phyloP scores from a whole-genome alignment of 2,797 vertebrate species.

The Adelosebastes latens region DNA sequence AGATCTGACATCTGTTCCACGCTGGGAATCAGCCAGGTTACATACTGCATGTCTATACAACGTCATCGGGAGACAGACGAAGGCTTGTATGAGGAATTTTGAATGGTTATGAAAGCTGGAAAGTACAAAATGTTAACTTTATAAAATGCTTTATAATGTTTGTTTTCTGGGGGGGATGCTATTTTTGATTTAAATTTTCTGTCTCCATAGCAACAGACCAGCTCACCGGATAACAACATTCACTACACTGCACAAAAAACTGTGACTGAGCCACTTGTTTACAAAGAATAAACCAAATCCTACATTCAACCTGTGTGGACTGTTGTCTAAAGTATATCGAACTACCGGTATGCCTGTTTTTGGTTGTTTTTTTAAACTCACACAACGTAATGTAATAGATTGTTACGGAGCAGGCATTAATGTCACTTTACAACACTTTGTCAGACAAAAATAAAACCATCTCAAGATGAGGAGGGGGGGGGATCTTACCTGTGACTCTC shows the following conservation, averaged over 20 bases:
- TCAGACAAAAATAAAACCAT: slow-evolving; percentile 1
- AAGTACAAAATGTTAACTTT: neutral
- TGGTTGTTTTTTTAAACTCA: neutral
- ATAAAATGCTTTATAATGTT: neutral
- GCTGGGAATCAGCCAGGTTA: slow-evolving; percentile 65
- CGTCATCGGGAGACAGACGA: slow-evolving; percentile 7
- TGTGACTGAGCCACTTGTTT: neutral
- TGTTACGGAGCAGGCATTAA: neutral
- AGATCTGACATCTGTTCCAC: slow-evolving; percentile 77
- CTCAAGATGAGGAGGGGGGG: neutral
- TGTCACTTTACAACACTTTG: neutral
- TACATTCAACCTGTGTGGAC: neutral
- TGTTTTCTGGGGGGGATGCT: neutral
- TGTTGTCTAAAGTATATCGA: neutral
- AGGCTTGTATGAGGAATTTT: neutral
- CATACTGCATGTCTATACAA: slow-evolving; percentile 40
- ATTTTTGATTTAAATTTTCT: neutral
- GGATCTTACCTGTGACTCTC: neutral
- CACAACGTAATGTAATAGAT: neutral
- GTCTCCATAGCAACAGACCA: neutral
- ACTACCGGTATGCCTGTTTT: neutral
- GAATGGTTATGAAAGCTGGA: slow-evolving; percentile 17
- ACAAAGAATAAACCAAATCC: neutral
- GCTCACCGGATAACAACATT: neutral
- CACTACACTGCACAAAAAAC: neutral